Conservation (phyloP, 1,140 invertebrate genomes). For the Zelostemma sp. region DNA sequence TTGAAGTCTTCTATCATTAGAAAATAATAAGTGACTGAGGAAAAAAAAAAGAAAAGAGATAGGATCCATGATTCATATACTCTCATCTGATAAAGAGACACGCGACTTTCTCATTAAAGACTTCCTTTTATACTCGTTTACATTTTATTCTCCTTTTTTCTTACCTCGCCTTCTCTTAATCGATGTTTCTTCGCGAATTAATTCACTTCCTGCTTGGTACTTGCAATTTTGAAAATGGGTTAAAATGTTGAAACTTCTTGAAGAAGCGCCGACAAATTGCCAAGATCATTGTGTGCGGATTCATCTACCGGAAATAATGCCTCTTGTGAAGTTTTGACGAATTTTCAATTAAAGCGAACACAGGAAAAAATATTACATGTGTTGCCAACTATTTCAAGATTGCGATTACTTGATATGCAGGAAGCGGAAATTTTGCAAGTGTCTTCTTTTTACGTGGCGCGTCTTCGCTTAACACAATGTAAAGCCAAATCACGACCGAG, state of each 20-base stretch:
- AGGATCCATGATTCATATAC: slow-evolving; percentile 28
- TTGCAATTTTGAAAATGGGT: neutral
- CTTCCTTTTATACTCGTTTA: slow-evolving; percentile 16
- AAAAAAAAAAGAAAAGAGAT: slow-evolving; percentile 14
- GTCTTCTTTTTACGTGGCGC: slow-evolving; percentile 18
- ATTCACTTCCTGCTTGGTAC: neutral
- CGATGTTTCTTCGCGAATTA: neutral
- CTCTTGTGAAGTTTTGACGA: neutral
- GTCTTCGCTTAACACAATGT: slow-evolving; percentile 15
- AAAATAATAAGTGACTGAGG: slow-evolving; percentile 30
- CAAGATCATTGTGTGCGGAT: no score
- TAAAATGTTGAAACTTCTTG: neutral
- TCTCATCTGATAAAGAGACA: slow-evolving; percentile 26
- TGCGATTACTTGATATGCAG: slow-evolving; percentile 7
- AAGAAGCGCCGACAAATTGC: neutral
- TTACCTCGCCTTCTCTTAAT: neutral
- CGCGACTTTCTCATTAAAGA: slow-evolving; percentile 39
- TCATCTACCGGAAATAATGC: no score
- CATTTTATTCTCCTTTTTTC: slow-evolving; percentile 1
- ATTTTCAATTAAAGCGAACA: neutral
- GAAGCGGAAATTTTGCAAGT: slow-evolving; percentile 21
- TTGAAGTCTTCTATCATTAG: slow-evolving; percentile 17
- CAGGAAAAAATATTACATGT: neutral
- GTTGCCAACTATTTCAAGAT: neutral
- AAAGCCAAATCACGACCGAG: slow-evolving; percentile 16